Evolutionary conservation across 2,888 invertebrate genomes (phyloP).

Genomic region (Timandra comae): DNA sequence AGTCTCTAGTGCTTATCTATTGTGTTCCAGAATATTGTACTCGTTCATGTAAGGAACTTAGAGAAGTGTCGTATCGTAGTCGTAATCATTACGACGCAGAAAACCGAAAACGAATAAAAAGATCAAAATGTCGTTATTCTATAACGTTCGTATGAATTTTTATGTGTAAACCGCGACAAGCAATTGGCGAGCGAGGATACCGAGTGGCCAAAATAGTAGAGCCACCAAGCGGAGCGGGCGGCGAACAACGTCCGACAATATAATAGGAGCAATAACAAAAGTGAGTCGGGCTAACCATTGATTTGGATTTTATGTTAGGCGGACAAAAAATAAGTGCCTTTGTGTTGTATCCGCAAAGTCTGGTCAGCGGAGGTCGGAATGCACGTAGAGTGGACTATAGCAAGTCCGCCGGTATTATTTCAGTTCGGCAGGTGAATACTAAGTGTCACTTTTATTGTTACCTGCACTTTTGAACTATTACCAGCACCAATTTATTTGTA

Average conservation of each 20-base stretch:
- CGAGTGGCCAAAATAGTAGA: slow-evolving; percentile 42
- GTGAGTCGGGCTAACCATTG: slow-evolving; percentile 70
- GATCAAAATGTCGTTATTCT: slow-evolving; percentile 29
- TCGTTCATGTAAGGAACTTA: slow-evolving; percentile 2
- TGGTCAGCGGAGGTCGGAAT: slow-evolving; percentile 50
- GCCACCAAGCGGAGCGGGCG: slow-evolving; percentile 26
- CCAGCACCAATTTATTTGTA: no score
- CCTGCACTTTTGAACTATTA: slow-evolving; percentile 8
- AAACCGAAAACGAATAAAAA: not conserved
- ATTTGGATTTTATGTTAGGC: slow-evolving; percentile 65
- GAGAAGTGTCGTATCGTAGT: no score
- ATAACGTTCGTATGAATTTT: slow-evolving; percentile 46
- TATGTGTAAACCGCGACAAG: slow-evolving; percentile 36
- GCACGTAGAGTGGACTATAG: slow-evolving; percentile 40
- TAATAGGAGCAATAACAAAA: slow-evolving; percentile 70
- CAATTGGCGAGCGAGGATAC: slow-evolving; percentile 29
- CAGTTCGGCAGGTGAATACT: slow-evolving; percentile 60
- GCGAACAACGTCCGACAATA: slow-evolving; percentile 44
- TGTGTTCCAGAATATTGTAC: slow-evolving; percentile 35
- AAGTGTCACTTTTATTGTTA: slow-evolving; percentile 52
- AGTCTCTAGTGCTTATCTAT: slow-evolving; percentile 41
- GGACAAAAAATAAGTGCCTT: slow-evolving; percentile 58
- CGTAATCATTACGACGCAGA: no score
- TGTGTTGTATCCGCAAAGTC: slow-evolving; percentile 60
- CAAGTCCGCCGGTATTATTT: slow-evolving; percentile 53